Evolutionary conservation across 2,113 vertebrate species (phyloP), one percentile per base, ranked within the genome.

Genomic region (Eublepharis macularius): DNA sequence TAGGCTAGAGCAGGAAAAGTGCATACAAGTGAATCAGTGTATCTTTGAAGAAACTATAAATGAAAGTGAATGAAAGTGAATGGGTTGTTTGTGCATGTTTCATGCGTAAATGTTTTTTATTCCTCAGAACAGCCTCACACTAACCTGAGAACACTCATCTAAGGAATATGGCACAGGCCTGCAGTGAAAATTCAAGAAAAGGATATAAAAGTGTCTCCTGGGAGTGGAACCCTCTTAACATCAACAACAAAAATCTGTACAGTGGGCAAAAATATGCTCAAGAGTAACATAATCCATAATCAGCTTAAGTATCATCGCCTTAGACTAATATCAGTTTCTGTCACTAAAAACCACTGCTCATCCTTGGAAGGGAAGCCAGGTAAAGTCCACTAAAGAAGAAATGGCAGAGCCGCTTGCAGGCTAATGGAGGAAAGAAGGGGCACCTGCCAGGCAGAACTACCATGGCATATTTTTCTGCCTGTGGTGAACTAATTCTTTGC

Each of bases 361-460:
- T 85, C 69, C 87, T 78, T 81, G 85, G 85, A 79, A 89, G 76
- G 39, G 85, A 85, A 92, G 86, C 76, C 83, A 87, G 86, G 90
- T 86, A 92, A 82, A 92, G 87, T 76, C 76, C 83, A 92, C 93
- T 91, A 94, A 89, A 92, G 78, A 86, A 92, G 69, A 91, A 90
- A 88, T 66, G 14, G 93, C 91, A 86, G n/a, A 90, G 88, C 91
- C 83, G 83, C 93, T 72, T 76, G 81, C n/a, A 73, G 78, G 92
- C 92, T 91, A 24, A 83, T 76, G 77, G 88, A 90, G 87, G 83
- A 72, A 85, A 84, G 79, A 86, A 17, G 83, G 82, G 91, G 63
- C 83, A 79, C 57, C 76, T 88, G 91, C 77, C 34, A 85, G 81
- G 76, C 88, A 88, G 89, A 88, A 90, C 88, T 86, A 69, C 86